phyloP scores from a whole-genome alignment of 2,888 invertebrate species.

The Drosophila bunnanda region DNA sequence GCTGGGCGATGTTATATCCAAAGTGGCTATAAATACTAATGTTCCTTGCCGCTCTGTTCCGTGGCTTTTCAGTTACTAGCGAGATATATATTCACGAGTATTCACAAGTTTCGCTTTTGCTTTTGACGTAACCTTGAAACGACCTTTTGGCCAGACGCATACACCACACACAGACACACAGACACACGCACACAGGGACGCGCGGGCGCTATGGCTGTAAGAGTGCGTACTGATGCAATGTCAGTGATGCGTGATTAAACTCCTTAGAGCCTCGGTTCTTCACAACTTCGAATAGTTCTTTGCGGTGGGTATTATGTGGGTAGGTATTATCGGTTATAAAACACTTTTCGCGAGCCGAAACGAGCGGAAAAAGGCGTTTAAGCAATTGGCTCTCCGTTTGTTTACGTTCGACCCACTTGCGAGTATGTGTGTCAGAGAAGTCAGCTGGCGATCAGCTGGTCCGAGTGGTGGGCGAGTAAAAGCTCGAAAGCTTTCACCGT shows the following conservation, averaged over 20 bases:
- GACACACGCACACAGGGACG: slow-evolving; percentile 11
- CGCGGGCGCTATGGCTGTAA: slow-evolving; percentile 50
- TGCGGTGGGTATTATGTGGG: not conserved
- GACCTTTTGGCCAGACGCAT: slow-evolving; percentile 77
- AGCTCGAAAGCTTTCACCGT: slow-evolving; percentile 52
- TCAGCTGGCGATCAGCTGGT: slow-evolving; percentile 59
- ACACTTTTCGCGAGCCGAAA: slow-evolving; percentile 29
- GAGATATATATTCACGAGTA: slow-evolving; percentile 47
- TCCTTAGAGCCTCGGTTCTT: not conserved
- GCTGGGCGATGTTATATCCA: slow-evolving; percentile 33
- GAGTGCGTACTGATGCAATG: slow-evolving; percentile 69
- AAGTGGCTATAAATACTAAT: slow-evolving; percentile 53
- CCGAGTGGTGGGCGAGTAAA: slow-evolving; percentile 32
- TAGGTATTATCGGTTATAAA: slow-evolving; percentile 5
- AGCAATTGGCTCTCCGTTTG: slow-evolving; percentile 59
- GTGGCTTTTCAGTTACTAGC: slow-evolving; percentile 71
- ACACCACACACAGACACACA: slow-evolving; percentile 54
- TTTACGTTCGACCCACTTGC: slow-evolving; percentile 49
- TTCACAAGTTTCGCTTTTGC: slow-evolving; percentile 71
- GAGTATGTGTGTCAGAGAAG: slow-evolving; percentile 52
- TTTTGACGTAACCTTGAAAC: slow-evolving; percentile 84
- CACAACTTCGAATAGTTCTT: not conserved
- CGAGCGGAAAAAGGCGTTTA: slow-evolving; percentile 52
- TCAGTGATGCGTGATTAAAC: slow-evolving; percentile 36
- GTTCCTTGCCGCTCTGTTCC: slow-evolving; percentile 44